A percentile compares a stretch with the other conserved stretches of the same genome.
phyloP scores from a whole-genome alignment of 2,797 vertebrate species.

The Coranthus polyacanthus region DNA sequence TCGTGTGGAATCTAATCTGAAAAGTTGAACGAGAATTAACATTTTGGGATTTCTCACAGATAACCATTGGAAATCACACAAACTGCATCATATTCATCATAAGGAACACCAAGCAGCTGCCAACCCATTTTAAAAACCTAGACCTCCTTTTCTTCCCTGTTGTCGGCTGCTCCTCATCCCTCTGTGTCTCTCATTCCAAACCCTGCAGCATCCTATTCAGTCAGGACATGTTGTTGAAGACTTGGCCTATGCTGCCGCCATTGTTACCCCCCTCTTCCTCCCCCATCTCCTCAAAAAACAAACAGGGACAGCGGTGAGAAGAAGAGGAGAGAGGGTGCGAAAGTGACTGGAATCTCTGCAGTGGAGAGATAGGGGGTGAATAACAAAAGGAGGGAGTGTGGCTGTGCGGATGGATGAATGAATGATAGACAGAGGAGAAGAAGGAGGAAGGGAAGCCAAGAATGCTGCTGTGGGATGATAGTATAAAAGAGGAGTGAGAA shows the following conservation, averaged over 20 bases:
- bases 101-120: conserved; percentile 11
- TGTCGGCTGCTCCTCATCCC: background rate
- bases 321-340: conserved; percentile 6
- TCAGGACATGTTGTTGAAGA: conserved; percentile 40
- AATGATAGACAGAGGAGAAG: conserved; percentile 55
- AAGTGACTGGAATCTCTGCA: conserved; percentile 68
- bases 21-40: too few relatives aligned
- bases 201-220: conserved; percentile 40
- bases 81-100: conserved; percentile 34
- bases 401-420: conserved; percentile 59
- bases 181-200: background rate
- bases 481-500: conserved; percentile 10
- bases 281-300: conserved; percentile 13
- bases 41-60: conserved; percentile 10
- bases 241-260: conserved; percentile 47
- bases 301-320: conserved; percentile 26
- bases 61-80: conserved; percentile 4
- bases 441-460: conserved; percentile 48
- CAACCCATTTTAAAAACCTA: conserved; percentile 16
- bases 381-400: conserved; percentile 62
- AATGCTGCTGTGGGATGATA: conserved; percentile 65
- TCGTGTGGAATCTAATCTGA: too few relatives aligned
- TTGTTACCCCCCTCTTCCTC: conserved; percentile 29
- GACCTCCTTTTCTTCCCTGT: conserved; percentile 13
- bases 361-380: conserved; percentile 66